Base-by-base conservation (phyloP, 1,140 invertebrate species). In the Hyphantria cunea region DNA sequence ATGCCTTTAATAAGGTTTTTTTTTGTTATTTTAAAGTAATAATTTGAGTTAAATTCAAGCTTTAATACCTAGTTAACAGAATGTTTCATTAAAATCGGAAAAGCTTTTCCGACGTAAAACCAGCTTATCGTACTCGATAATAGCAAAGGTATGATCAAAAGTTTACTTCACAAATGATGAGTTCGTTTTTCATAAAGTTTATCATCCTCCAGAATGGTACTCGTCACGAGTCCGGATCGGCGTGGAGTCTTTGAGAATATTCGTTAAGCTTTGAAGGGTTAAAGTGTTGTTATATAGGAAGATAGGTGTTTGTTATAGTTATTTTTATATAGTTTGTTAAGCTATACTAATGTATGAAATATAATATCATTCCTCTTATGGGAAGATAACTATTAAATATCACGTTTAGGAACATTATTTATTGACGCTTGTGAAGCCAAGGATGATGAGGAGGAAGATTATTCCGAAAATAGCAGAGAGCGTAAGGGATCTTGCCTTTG, bases 181-280 rank as follows among this genome's bases (percentile, higher is more conserved):
- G 63, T 60, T 54, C 49, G 48, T 56, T 51, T 58, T 69, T 69
- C 66, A 53, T 66, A 58, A 69, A 62, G 59, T 69, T 56, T 66
- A 73, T 69, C 61, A 64, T 50, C 44, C 41, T 54, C 53, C 53
- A 62, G 47, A 69, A 62, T 52, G 50, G 48, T 55, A 39, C 33
- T 32, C 47, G 58, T 55, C 52, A 12, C 14, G 58, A 13, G 37
- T 32, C 11, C 42, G 47, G 15, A 17, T 48, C 55, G 55, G 44
- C 44, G 42, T 51, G 7, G 25, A 34, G 34, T 51, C 49, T 32
- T 37, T n/a, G 14, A 10, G 12, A 44, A n/a, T 39, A 1, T 45
- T 45, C 7, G 11, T 45, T 45, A 8, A 48, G 14, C 14, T 8
- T 25, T 48, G 6, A 13, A 17, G 15, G 45, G 10, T 11, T 12